These are phyloP conservation scores for Polyommatus icarus DNA, from an alignment of 2,888 invertebrate genomes.

Conservation along the genomic window DNA sequence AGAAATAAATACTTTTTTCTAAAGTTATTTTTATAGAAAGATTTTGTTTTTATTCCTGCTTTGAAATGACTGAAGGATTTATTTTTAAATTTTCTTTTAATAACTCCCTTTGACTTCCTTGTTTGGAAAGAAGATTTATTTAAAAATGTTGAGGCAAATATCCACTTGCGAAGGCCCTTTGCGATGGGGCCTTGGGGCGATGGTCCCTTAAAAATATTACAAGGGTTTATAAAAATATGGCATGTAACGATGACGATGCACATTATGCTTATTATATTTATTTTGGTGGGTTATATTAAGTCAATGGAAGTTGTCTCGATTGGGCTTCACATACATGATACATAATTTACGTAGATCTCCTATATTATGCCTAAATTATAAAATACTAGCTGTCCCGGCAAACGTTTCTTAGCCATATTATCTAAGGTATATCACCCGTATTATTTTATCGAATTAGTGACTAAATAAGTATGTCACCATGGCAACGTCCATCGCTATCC, in stretches of 20 bases:
- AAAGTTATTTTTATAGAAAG: background rate
- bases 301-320: too few relatives aligned
- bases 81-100: background rate
- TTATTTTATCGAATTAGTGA: too few relatives aligned
- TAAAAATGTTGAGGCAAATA: background rate
- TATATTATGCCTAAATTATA: too few relatives aligned
- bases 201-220: background rate
- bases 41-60: background rate
- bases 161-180: background rate
- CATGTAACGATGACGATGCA: background rate
- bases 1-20: background rate
- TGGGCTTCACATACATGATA: too few relatives aligned
- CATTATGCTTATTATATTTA: background rate
- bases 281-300: too few relatives aligned
- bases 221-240: background rate
- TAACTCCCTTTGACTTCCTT: background rate
- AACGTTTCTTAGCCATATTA: too few relatives aligned
- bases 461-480: too few relatives aligned
- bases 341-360: too few relatives aligned
- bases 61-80: background rate
- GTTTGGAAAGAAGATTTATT: background rate
- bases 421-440: too few relatives aligned
- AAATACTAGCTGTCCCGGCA: too few relatives aligned
- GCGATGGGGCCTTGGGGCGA: background rate
- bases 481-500: too few relatives aligned